Conservation (phyloP, 2,888 invertebrate genomes). For the Tipula vernalis region DNA sequence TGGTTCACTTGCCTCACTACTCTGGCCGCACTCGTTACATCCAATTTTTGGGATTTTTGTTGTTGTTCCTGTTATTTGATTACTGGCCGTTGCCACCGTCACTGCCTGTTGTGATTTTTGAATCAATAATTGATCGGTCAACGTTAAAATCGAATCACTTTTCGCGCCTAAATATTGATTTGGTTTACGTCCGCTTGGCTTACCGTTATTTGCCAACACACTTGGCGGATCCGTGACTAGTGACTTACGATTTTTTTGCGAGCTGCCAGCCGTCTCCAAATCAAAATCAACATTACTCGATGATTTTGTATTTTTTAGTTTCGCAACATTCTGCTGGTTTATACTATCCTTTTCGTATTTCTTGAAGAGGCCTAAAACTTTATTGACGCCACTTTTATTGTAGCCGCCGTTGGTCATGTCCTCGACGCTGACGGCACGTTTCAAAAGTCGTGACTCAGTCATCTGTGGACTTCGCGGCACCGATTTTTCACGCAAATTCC, state of each 20-base stretch:
- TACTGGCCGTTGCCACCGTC: background rate
- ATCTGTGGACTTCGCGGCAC: conserved; percentile 42
- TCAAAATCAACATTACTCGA: conserved; percentile 31
- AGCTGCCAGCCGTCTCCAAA: conserved; percentile 21
- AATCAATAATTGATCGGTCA: conserved; percentile 14
- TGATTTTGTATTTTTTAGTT: conserved; percentile 28
- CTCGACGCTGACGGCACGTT: conserved; percentile 59
- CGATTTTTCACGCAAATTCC: conserved; percentile 52
- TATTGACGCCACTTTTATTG: conserved; percentile 55
- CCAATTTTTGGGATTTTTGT: conserved; percentile 16
- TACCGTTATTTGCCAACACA: conserved; percentile 24
- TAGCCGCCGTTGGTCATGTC: conserved; percentile 43
- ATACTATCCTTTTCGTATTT: conserved; percentile 50
- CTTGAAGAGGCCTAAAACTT: conserved; percentile 64
- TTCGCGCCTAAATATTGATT: conserved; percentile 33
- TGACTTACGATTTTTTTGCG: conserved; percentile 7
- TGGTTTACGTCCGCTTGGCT: conserved; percentile 32
- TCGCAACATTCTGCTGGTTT: background rate
- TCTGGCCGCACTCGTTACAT: conserved; percentile 19
- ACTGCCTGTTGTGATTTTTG: background rate
- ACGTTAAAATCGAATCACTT: conserved; percentile 34
- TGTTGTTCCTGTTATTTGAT: conserved; percentile 11
- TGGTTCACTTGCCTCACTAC: conserved; percentile 15
- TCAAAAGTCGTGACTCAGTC: conserved; percentile 56
- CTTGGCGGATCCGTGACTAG: conserved; percentile 15